A percentile compares a stretch with the other conserved stretches of the same genome.
Conservation (phyloP, 2,888 invertebrate genomes). For the Calameuta idolon region DNA sequence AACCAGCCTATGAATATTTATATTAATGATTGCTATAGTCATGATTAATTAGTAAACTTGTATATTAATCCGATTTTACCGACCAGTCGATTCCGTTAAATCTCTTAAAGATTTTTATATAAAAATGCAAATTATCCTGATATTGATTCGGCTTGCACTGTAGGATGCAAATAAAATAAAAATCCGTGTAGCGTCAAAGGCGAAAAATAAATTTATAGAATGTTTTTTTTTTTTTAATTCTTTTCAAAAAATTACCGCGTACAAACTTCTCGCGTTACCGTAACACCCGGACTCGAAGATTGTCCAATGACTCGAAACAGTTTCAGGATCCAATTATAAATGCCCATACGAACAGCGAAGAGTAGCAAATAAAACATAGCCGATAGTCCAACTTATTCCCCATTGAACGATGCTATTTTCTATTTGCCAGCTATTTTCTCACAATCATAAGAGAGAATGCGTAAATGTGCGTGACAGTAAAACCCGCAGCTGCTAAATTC, state of each 20-base stretch:
- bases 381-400: background rate
- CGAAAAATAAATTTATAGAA: background rate
- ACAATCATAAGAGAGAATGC: background rate
- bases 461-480: conserved; percentile 37
- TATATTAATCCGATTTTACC: background rate
- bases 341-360: background rate
- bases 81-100: background rate
- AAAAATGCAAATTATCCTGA: background rate
- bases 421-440: background rate
- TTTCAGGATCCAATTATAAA: background rate
- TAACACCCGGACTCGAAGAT: background rate
- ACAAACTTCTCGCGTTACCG: background rate
- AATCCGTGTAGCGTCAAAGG: background rate
- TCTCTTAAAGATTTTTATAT: background rate
- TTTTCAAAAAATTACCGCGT: background rate
- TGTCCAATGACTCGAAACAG: background rate
- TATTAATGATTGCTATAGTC: background rate
- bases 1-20: background rate
- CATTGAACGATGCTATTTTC: background rate
- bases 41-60: background rate
- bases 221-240: background rate
- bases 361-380: background rate
- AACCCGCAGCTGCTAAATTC: conserved; percentile 52
- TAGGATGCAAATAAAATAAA: background rate
- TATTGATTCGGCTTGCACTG: background rate